phyloP scores from a whole-genome alignment of 2,888 invertebrate species.

The Tortrix viridana region DNA sequence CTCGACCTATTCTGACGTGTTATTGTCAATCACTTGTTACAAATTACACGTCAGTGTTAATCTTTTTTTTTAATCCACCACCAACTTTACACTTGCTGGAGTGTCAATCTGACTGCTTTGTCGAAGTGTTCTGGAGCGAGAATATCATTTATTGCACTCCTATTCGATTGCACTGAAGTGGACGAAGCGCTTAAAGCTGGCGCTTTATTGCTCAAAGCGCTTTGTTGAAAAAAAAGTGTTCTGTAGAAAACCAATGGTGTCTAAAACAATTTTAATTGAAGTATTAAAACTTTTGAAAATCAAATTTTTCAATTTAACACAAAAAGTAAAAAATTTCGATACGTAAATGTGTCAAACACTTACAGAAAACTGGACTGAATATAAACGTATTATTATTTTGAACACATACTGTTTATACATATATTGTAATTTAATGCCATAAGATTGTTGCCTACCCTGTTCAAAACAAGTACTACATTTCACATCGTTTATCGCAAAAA shows the following conservation, averaged over 20 bases:
- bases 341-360: too few relatives aligned
- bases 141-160: constrained; percentile 64
- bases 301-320: too few relatives aligned
- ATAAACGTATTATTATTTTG: too few relatives aligned
- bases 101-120: constrained; percentile 71
- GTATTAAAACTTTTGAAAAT: too few relatives aligned
- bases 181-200: constrained; percentile 20
- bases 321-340: too few relatives aligned
- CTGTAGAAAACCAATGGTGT: too few relatives aligned
- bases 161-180: constrained; percentile 45
- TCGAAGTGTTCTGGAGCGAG: constrained; percentile 68
- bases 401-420: too few relatives aligned
- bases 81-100: constrained; percentile 62
- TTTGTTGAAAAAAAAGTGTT: constrained; percentile 31
- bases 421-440: too few relatives aligned
- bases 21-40: constrained; percentile 6
- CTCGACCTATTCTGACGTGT: constrained; percentile 1
- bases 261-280: background rate
- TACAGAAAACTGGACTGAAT: too few relatives aligned
- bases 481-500: too few relatives aligned
- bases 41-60: constrained; percentile 27
- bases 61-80: constrained; percentile 45
- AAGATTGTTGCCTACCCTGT: too few relatives aligned
- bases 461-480: too few relatives aligned
- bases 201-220: constrained; percentile 47